Base-by-base conservation (phyloP, 2,113 vertebrate genomes). In the Bubo scandiacus region DNA sequence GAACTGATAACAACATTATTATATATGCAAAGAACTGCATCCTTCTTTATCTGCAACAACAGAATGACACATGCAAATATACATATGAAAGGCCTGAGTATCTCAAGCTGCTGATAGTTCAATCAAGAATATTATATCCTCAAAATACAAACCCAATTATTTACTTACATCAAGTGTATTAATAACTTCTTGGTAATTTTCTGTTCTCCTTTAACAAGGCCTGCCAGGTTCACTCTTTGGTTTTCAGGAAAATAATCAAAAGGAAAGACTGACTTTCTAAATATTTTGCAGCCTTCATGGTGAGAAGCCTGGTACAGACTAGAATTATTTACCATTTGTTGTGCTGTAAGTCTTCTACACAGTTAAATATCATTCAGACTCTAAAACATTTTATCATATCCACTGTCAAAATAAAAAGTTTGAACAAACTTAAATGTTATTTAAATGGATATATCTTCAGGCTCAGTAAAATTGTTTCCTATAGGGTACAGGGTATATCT, bases 61-160 rank as follows among this genome's bases (percentile, higher is more conserved):
- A 87, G 90, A 96, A 88, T 74, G 78, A 78, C 71, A 95, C 61
- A 91, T 32, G 55, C 73, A 91, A 94, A 95, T 95, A 75, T 83
- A 57, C 34, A 79, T 26, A 88, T 83, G 87, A 97, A 92, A 97
- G 71, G n/a, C 57, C 68, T 26, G 54, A 80, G 13, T 70, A 90
- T 47, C 86, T 92, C 58, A 66, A 75, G 78, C 66, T 85, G 38
- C 42, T 9, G 9, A 81, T 63, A 90, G 40, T 74, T 96, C 88
- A 95, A 27, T 90, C 78, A 84, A 92, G 40, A 73, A 81, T 84
- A 89, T 81, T 71, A 83, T 58, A 95, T 73, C 38, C 58, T 81
- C 61, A 73, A 88, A 96, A 89, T 40, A 27, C 25, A 80, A 96
- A 80, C 66, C 8, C 21, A 68, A 80, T 87, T 91, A 80, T 89